Base-by-base conservation (phyloP, 2,888 invertebrate species). In the Drosophila suboccidentalis region DNA sequence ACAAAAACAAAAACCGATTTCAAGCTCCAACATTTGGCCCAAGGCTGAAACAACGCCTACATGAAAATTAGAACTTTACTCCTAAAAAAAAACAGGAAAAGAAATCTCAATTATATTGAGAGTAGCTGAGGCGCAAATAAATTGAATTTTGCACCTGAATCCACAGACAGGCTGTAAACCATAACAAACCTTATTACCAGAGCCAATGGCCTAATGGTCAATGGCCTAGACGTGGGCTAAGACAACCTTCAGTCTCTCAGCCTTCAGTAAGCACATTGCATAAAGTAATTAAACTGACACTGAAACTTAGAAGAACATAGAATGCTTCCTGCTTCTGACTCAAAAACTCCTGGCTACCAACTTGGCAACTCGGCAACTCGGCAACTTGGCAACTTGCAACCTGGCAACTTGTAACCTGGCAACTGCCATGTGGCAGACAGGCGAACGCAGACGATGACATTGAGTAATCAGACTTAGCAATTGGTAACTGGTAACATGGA, bases 271-370 rank as follows among this genome's bases (percentile, higher is more conserved):
- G 76, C 67, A 69, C 79, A 85, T 79, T 81, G 89, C 87, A 85
- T 85, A 84, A 85, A 89, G 89, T 87, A 85, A 85, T 85, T 85
- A 89, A 85, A 87, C 85, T 87, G 85, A 89, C 85, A 85, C 84
- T 89, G 85, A 85, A 85, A 87, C 89, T 84, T 89, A 87, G 89
- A 88, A 68, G 86, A 87, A 89, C 89, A 85, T 84, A 82, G 89
- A 87, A 85, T 53, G 85, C 87, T 85, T 89, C 89, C 85, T 89
- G 87, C 89, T 85, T 85, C 85, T 87, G 81, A 68, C 75, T 76
- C 19, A 63, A 85, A 82, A 82, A 73, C 68, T 72, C 72, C 78
- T 74, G 63, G 79, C 79, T 75, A 59, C 79, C 75, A 78, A 57
- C 65, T 44, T 50, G 54, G 38, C 69, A 49, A 36, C 19, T 47